Conservation (phyloP, 2,888 invertebrate genomes). For the Gari tellinella region DNA sequence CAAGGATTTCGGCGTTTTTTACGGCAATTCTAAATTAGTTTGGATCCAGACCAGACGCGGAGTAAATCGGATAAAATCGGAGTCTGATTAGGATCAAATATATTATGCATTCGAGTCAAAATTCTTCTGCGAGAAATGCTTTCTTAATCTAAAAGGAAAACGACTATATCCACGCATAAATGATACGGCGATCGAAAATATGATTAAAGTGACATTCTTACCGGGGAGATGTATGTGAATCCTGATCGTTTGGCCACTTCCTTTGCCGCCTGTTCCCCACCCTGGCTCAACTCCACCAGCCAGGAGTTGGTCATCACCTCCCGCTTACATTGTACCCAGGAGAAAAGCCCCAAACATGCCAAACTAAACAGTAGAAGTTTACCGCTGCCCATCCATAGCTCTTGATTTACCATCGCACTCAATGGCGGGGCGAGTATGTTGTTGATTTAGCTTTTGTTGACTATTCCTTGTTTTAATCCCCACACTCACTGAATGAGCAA, state of each 20-base stretch:
- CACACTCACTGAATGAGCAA: slow-evolving; percentile 23
- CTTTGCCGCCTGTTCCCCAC: slow-evolving; percentile 91
- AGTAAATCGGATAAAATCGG: no score
- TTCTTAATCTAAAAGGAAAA: no score
- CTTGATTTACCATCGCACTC: slow-evolving; percentile 51
- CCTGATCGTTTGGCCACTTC: slow-evolving; percentile 94
- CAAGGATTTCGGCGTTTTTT: no score
- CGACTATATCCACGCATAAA: no score
- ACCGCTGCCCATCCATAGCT: slow-evolving; percentile 40
- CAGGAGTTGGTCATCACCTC: slow-evolving; percentile 98
- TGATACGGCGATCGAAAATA: no score
- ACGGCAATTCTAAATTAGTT: no score
- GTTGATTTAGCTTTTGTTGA: neutral
- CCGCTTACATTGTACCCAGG: slow-evolving; percentile 46
- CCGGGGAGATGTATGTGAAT: slow-evolving; percentile 97
- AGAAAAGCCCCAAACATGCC: slow-evolving; percentile 35
- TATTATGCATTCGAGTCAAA: no score
- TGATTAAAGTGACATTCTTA: slow-evolving; percentile 89
- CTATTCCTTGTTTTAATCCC: no score
- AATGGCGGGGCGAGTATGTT: slow-evolving; percentile 10
- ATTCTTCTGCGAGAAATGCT: no score
- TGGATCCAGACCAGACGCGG: no score
- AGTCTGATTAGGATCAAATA: no score
- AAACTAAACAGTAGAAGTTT: slow-evolving; percentile 43
- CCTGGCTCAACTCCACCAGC: slow-evolving; percentile 93